Percentiles rank a stretch among this genome's conserved stretches.
phyloP scores from a whole-genome alignment of 1,140 invertebrate genomes.

The Drosophila elegans region DNA sequence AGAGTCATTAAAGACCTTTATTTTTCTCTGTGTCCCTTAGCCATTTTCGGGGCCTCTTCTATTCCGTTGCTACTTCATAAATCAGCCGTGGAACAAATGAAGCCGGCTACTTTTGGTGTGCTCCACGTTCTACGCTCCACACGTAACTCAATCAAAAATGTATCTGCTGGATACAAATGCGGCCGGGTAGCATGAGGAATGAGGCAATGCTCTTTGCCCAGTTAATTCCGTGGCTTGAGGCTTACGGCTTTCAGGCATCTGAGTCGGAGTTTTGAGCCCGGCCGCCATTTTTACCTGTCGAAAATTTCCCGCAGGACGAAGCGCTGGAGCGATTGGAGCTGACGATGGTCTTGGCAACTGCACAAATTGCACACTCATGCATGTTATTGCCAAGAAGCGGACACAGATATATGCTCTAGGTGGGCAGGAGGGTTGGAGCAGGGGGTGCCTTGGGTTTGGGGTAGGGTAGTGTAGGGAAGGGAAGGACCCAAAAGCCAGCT shows the following conservation, averaged over 20 bases:
- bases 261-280: constrained; percentile 24
- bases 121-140: constrained; percentile 48
- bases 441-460: too few species aligned
- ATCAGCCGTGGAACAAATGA: constrained; percentile 75
- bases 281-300: constrained; percentile 79
- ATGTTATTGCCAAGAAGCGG: constrained; percentile 81
- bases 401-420: constrained; percentile 65
- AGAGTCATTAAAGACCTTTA: background rate
- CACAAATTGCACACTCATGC: constrained; percentile 82
- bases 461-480: too few species aligned
- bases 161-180: constrained; percentile 76
- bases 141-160: constrained; percentile 82
- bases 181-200: constrained; percentile 58
- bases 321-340: constrained; percentile 35
- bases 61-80: constrained; percentile 61
- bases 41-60: constrained; percentile 12
- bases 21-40: background rate
- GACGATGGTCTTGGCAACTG: constrained; percentile 72
- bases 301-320: constrained; percentile 80
- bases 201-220: constrained; percentile 41
- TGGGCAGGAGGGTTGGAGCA: background rate
- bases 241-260: constrained; percentile 21
- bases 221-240: constrained; percentile 44
- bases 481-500: constrained; percentile 32
- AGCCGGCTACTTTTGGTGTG: constrained; percentile 53